These are phyloP conservation scores for Ormyrus pomaceus DNA, from an alignment of 2,888 invertebrate species.

Conservation along the genomic window DNA sequence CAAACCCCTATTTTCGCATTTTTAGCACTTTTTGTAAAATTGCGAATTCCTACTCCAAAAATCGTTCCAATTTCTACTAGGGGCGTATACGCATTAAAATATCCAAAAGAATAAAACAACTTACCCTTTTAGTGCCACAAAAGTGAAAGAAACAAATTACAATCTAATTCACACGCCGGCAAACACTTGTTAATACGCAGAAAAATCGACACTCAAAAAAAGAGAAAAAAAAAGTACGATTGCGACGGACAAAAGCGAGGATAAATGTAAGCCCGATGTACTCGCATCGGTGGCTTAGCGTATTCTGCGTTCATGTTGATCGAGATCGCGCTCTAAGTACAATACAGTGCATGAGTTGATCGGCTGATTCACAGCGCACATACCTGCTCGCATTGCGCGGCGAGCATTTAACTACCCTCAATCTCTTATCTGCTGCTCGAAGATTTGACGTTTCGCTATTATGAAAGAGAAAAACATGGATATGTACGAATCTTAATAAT, in stretches of 20 bases:
- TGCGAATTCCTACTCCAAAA: too few relatives aligned
- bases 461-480: not conserved
- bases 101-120: too few relatives aligned
- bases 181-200: too few relatives aligned
- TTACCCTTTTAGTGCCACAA: too few relatives aligned
- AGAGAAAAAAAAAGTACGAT: too few relatives aligned
- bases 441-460: not conserved
- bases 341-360: slow-evolving; percentile 12
- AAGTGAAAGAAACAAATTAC: too few relatives aligned
- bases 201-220: not conserved
- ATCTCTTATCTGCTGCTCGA: not conserved
- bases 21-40: too few relatives aligned
- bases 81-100: too few relatives aligned
- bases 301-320: slow-evolving; percentile 23
- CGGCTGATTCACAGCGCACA: not conserved
- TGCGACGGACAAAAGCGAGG: too few relatives aligned
- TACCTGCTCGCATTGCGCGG: slow-evolving; percentile 9
- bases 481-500: not conserved
- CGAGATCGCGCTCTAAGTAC: slow-evolving; percentile 27
- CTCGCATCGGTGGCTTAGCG: not conserved
- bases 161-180: too few relatives aligned
- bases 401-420: slow-evolving; percentile 3
- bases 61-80: too few relatives aligned
- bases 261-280: slow-evolving; percentile 1
- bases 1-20: too few relatives aligned